A percentile compares a stretch with the other conserved stretches of the same genome.
These are phyloP conservation scores for Rhimphoctona megacephalus DNA, from an alignment of 2,888 invertebrate genomes.

Conservation along the genomic window DNA sequence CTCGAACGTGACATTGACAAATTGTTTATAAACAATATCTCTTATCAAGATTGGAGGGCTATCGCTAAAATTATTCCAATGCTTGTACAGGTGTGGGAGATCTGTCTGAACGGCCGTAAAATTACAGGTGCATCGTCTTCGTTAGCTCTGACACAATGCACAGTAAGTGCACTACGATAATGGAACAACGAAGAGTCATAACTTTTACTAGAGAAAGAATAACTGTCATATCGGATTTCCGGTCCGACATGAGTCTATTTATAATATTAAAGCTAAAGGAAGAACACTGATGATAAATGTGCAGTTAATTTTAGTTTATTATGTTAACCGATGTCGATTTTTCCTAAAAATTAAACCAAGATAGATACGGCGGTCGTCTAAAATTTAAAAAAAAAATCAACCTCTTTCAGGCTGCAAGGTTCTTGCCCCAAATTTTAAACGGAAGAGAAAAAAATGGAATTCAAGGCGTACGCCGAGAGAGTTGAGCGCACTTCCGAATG, in stretches of 20 bases:
- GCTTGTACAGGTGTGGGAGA: constrained; percentile 75
- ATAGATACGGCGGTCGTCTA: not conserved
- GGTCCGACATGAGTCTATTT: not conserved
- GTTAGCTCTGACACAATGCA: constrained; percentile 71
- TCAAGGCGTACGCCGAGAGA: constrained; percentile 13
- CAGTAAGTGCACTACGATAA: constrained; percentile 63
- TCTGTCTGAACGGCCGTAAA: constrained; percentile 76
- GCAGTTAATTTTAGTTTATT: not conserved
- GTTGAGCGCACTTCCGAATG: constrained; percentile 35
- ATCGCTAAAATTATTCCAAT: constrained; percentile 20
- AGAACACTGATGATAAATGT: not conserved
- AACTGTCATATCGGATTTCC: constrained; percentile 9
- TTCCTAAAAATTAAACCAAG: not conserved
- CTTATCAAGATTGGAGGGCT: not conserved
- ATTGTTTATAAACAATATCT: constrained; percentile 18
- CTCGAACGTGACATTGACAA: constrained; percentile 2
- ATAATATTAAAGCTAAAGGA: not conserved
- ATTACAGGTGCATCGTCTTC: constrained; percentile 75
- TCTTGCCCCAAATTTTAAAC: not conserved
- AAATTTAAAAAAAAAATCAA: not conserved
- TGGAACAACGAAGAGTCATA: not conserved
- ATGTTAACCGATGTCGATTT: not conserved
- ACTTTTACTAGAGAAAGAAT: not conserved
- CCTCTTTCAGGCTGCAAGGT: not conserved
- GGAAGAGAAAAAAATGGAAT: constrained; percentile 8